Base-by-base conservation (phyloP, 2,797 vertebrate species). In the Malurus leucopterus region DNA sequence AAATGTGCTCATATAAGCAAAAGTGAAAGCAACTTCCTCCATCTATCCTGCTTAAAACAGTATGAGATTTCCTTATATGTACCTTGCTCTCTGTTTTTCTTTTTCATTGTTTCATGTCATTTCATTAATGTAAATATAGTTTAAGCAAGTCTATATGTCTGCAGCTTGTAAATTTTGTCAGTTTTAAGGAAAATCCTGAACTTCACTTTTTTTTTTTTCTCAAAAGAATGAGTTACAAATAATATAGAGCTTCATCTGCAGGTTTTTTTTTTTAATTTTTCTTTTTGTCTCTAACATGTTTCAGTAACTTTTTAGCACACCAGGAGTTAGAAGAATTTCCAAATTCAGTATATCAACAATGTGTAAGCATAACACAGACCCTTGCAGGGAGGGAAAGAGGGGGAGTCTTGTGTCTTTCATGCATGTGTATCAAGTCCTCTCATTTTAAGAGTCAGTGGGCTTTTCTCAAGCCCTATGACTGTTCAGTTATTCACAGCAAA, bases 401-500 rank as follows among this genome's bases (percentile, higher is more conserved):
- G 22, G 36, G 23, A 5, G 4, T 64, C 24, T 6, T 72, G 5
- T 51, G 22, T 87, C 64, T 90, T 84, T 69, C 73, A 57, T 67
- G 51, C 3, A 9, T 38, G 15, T 29, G 6, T 73, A 82, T 64
- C 44, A 58, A 77, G 13, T 61, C 67, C 22, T 84, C 40, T 75
- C 16, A 27, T 91, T 89, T 86, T 80, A 86, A 72, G 32, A 77
- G 11, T 65, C 20, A 40, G 38, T 40, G 1, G 4, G 26, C 32
- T 78, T 80, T 91, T 76, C 30, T 84, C 43, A 79, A 85, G 16
- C 29, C 7, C 38, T 47, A 4, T 71, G 55, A 70, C 62, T 92
- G 40, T 72, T 91, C 58, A 69, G 44, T 84, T 90, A 80, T 54
- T 90, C 86, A 63, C 61, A 91, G 88, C 71, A 93, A 90, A 84